A percentile compares a stretch with the other conserved stretches of the same genome.
Evolutionary conservation across 1,140 invertebrate genomes (phyloP).

Genomic region (Aphis gossypii): DNA sequence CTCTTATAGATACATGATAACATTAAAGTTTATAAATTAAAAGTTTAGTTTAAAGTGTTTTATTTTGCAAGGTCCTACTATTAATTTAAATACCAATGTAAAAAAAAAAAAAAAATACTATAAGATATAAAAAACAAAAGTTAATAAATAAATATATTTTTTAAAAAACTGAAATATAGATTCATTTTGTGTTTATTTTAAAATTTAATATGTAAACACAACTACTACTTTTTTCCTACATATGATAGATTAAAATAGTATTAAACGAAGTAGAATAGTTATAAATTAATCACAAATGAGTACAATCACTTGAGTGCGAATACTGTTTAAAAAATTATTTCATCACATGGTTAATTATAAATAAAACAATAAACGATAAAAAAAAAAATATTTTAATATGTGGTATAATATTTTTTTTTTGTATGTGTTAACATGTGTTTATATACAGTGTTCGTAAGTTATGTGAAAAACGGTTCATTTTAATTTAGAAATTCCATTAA

Average conservation of each 20-base stretch:
- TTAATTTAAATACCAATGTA: constrained; percentile 24
- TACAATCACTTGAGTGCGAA: background rate
- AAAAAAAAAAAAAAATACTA: background rate
- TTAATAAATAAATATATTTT: background rate
- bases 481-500: constrained; percentile 1
- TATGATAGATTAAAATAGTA: background rate
- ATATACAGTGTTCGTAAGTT: background rate
- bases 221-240: background rate
- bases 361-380: background rate
- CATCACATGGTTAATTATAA: background rate
- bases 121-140: background rate
- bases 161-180: background rate
- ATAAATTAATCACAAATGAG: background rate
- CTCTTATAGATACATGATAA: constrained; percentile 35
- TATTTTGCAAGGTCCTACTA: background rate
- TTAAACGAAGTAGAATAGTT: background rate
- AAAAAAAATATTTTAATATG: background rate
- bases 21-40: constrained; percentile 42
- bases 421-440: background rate
- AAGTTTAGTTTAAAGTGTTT: constrained; percentile 28
- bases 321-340: background rate
- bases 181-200: background rate
- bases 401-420: background rate
- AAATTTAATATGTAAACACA: background rate
- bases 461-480: background rate